These are phyloP conservation scores for Porites australiensis DNA, from an alignment of 64 coral and sea anemone genomes.

Conservation along the genomic window DNA sequence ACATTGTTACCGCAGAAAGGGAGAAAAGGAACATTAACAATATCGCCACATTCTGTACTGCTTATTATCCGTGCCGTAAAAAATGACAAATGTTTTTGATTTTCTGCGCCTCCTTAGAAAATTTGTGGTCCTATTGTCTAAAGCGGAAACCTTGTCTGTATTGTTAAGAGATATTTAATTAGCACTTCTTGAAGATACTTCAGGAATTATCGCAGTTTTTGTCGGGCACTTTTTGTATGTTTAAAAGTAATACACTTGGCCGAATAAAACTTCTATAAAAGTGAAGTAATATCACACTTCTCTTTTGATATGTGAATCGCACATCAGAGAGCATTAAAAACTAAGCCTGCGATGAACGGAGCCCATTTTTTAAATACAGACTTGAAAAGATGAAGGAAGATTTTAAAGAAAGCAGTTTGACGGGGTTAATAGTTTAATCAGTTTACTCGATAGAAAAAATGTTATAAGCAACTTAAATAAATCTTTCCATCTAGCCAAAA, in stretches of 20 bases:
- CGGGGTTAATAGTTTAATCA: too few relatives aligned
- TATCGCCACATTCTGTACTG: too few relatives aligned
- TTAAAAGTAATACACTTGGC: background rate
- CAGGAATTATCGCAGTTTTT: constrained; percentile 2
- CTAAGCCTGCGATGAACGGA: too few relatives aligned
- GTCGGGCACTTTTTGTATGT: background rate
- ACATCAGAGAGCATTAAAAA: too few relatives aligned
- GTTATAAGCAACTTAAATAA: too few relatives aligned
- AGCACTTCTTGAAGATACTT: constrained; percentile 26
- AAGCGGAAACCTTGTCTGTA: background rate
- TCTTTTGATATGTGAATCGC: too few relatives aligned
- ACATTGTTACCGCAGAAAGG: background rate
- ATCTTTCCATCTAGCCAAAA: too few relatives aligned
- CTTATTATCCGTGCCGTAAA: background rate
- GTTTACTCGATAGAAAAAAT: too few relatives aligned
- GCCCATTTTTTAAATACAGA: too few relatives aligned
- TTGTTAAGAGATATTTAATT: background rate
- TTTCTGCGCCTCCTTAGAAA: background rate
- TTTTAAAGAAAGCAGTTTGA: too few relatives aligned
- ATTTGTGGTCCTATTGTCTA: background rate
- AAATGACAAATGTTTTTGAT: constrained; percentile 6
- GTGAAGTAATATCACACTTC: background rate
- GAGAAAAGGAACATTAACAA: background rate
- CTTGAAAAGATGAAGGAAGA: too few relatives aligned
- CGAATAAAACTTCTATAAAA: background rate